Evolutionary conservation across 2,888 invertebrate genomes (phyloP).

Genomic region (Cheilosia urbana): DNA sequence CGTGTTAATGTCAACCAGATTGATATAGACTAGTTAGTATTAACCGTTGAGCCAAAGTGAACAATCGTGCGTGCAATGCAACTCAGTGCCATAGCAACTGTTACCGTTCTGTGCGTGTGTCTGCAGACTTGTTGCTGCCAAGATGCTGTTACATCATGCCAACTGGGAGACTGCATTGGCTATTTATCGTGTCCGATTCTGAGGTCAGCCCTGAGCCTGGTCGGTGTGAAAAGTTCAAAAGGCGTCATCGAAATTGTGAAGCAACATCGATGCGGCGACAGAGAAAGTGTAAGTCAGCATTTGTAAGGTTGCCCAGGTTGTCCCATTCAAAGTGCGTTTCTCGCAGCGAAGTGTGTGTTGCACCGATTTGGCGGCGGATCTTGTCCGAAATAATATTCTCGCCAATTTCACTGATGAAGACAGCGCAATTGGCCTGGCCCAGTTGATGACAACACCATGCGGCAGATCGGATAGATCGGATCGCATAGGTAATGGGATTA

Average conservation of each 20-base stretch:
- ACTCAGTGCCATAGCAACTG: slow-evolving; percentile 26
- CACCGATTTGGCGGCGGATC: slow-evolving; percentile 62
- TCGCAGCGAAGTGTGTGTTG: slow-evolving; percentile 60
- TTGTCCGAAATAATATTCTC: slow-evolving; percentile 49
- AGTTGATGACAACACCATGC: slow-evolving; percentile 60
- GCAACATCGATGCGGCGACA: slow-evolving; percentile 63
- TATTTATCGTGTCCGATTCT: slow-evolving; percentile 52
- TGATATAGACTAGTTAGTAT: slow-evolving; percentile 63
- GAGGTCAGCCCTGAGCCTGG: slow-evolving; percentile 56
- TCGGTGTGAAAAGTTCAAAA: slow-evolving; percentile 26
- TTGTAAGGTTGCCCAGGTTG: slow-evolving; percentile 61
- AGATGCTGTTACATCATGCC: slow-evolving; percentile 23
- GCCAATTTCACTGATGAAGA: slow-evolving; percentile 30
- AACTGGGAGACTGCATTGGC: slow-evolving; percentile 53
- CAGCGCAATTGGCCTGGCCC: slow-evolving; percentile 32
- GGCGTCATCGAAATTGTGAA: slow-evolving; percentile 55
- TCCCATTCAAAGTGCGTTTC: slow-evolving; percentile 29
- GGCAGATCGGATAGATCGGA: slow-evolving; percentile 50
- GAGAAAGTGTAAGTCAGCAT: slow-evolving; percentile 60
- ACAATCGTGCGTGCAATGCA: slow-evolving; percentile 59
- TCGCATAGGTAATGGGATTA: slow-evolving; percentile 42
- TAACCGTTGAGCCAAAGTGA: slow-evolving; percentile 53
- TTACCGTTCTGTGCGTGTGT: slow-evolving; percentile 15
- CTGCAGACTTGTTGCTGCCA: slow-evolving; percentile 18
- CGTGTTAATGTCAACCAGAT: slow-evolving; percentile 61